These are phyloP conservation scores for Pipistrellus pipistrellus DNA, from an alignment of 2,797 vertebrate species.

Conservation along the genomic window DNA sequence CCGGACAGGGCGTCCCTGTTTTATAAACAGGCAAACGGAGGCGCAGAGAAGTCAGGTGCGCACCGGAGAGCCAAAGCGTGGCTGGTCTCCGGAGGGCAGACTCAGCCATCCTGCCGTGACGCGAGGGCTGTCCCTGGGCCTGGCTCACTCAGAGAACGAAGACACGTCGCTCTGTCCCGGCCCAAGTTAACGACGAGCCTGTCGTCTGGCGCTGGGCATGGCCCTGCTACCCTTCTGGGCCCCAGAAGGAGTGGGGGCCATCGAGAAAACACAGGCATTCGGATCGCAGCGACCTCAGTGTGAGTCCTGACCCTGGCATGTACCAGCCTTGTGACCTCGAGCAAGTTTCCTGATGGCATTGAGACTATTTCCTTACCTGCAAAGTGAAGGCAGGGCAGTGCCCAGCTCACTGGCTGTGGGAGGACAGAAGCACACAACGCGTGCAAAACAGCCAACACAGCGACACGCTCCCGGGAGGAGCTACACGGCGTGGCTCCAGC, in stretches of 20 bases:
- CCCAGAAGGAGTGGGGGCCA: not conserved
- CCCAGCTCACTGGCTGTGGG: not conserved
- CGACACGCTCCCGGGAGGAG: not conserved
- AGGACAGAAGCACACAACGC: accelerated
- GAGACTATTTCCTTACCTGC: not conserved
- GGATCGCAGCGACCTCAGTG: not conserved
- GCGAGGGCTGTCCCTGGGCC: not conserved
- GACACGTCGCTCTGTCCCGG: not conserved
- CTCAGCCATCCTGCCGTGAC: accelerated
- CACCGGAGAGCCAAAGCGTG: not conserved
- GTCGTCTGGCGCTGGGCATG: not conserved
- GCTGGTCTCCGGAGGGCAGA: not conserved
- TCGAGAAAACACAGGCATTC: not conserved
- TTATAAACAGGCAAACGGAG: not conserved
- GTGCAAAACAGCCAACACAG: not conserved
- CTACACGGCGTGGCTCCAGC: accelerated
- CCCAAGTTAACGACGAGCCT: not conserved
- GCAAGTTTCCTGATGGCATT: not conserved
- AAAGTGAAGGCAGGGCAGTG: not conserved
- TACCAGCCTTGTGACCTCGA: not conserved
- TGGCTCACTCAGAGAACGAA: not conserved
- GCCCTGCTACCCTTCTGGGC: not conserved
- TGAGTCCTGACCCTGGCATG: not conserved
- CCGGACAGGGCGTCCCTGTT: not conserved
- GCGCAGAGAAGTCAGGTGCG: not conserved